Conservation (phyloP, 2,888 invertebrate species). For the Protula sp. region DNA sequence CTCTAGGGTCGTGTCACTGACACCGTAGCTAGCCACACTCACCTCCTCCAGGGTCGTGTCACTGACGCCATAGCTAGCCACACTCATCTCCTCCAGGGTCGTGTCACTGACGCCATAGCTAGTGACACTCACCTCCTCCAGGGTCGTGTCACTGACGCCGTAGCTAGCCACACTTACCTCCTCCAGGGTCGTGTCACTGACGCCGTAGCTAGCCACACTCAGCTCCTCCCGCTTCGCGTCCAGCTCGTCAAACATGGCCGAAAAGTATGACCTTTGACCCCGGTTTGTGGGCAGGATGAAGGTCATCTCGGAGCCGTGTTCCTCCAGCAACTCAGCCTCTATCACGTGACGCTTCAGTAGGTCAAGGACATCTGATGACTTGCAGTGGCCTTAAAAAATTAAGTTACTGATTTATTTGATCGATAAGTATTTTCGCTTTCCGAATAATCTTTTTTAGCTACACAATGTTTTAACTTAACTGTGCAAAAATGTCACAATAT, state of each 20-base stretch:
- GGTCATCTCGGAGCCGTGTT: conserved; percentile 34
- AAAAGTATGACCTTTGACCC: conserved; percentile 31
- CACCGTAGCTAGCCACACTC: too few species aligned
- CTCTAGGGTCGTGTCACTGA: too few species aligned
- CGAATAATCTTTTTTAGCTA: too few species aligned
- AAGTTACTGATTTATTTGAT: not conserved
- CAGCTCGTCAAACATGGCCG: conserved; percentile 35
- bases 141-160: too few species aligned
- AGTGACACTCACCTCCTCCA: too few species aligned
- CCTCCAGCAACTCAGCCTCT: not conserved
- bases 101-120: too few species aligned
- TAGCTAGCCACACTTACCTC: conserved; percentile 55
- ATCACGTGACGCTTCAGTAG: not conserved
- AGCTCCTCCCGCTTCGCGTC: conserved; percentile 40
- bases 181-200: conserved; percentile 61
- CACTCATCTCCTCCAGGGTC: too few species aligned
- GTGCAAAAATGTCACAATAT: too few species aligned
- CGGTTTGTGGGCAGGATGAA: conserved; percentile 42
- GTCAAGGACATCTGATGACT: not conserved
- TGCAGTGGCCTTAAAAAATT: not conserved
- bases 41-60: too few species aligned
- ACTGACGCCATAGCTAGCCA: too few species aligned
- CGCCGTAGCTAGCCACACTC: conserved; percentile 58
- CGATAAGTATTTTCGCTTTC: too few species aligned
- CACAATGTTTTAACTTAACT: too few species aligned